Evolutionary conservation across 2,113 vertebrate species (phyloP).

Genomic region (Bos taurus): DNA sequence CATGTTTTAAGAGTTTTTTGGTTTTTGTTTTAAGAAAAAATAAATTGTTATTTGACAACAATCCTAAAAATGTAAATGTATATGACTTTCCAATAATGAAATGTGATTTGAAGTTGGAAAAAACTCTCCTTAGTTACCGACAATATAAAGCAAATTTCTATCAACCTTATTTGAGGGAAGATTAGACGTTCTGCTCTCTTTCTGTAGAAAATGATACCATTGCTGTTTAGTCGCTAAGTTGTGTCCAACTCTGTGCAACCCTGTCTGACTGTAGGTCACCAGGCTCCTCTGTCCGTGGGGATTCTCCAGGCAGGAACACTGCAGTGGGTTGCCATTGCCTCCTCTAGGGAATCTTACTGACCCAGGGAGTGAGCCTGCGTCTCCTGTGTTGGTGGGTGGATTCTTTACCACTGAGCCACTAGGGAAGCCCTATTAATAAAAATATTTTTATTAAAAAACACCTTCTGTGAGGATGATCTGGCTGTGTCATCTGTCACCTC

Average conservation of each 20-base stretch:
- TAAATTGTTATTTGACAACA: background rate
- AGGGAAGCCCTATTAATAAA: background rate
- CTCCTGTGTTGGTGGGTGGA: background rate
- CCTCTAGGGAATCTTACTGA: background rate
- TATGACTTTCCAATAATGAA: slow-evolving; percentile 26
- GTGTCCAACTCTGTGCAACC: background rate
- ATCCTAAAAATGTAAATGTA: slow-evolving; percentile 18
- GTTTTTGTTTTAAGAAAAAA: background rate
- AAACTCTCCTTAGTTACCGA: background rate
- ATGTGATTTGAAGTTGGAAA: background rate
- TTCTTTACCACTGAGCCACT: background rate
- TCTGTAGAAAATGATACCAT: background rate
- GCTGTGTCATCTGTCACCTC: background rate
- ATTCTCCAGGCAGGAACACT: background rate
- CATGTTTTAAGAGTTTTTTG: background rate
- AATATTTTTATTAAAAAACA: background rate
- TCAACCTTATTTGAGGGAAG: background rate
- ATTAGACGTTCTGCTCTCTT: background rate
- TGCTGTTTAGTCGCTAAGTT: background rate
- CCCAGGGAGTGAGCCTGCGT: background rate
- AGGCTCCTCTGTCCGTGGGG: background rate
- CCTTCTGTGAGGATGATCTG: background rate
- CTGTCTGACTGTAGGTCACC: background rate
- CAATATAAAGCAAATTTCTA: background rate
- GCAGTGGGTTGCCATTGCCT: background rate